Evolutionary conservation across 2,797 vertebrate species (phyloP), one percentile per base, ranked within the genome.

Genomic region (Gymnoscopelus braueri): DNA sequence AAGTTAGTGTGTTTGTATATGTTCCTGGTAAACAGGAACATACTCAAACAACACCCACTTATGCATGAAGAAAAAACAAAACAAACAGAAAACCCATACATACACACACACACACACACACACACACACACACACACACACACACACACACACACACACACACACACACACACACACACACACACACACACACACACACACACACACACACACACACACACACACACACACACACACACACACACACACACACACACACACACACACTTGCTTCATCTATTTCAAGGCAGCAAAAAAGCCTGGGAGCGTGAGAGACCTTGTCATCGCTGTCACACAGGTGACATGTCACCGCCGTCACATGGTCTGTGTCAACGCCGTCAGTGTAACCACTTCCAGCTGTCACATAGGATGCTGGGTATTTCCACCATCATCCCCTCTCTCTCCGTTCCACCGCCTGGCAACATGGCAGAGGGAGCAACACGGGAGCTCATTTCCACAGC

Each of bases 401-500:
- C 69, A 87, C 26, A 3, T 14, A 44, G 6, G 23, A 74, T 14
- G 65, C 75, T 10, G 35, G 56, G 32, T 72, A 65, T 71, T 78
- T 60, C 55, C 50, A 19, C 12, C 29, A 1, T 53, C 49, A 61
- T 66, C 73, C 10, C 56, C 53, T 73, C 64, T 12, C 62, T 63
- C 15, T 61, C 4, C 54, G 60, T 4, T 50, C 48, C 64, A 74
- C 74, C 14, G 67, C 69, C 71, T 60, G 64, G 75, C 39, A 44
- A 44, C 64, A 44, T 35, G 49, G 77, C 78, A 84, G 68, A 70
- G 79, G 8, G 39, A 19, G 35, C 78, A 84, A 83, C 81, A 74
- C 11, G 57, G 77, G 65, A 78, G 62, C 85, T 89, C 50, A 91
- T 89, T 91, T 84, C 77, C 85, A 86, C 79, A 72, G 15, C 14